phyloP scores from a whole-genome alignment of 2,888 invertebrate species.

The Ellobium chinense region DNA sequence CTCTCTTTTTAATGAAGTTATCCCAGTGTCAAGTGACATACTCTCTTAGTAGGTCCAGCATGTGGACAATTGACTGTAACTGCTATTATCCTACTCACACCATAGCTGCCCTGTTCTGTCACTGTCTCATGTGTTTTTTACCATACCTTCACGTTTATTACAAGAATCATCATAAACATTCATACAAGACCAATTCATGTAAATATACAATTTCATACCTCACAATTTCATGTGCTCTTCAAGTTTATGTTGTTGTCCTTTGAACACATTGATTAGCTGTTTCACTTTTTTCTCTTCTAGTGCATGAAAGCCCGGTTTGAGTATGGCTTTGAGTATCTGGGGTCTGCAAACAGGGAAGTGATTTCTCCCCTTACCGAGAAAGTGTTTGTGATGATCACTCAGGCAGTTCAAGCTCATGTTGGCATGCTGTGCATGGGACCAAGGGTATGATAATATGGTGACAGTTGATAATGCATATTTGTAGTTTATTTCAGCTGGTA shows the following conservation, averaged over 20 bases:
- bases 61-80: too few species aligned
- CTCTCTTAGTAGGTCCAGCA: too few species aligned
- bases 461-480: background rate
- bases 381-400: conserved; percentile 70
- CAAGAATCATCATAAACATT: too few species aligned
- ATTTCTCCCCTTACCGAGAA: conserved; percentile 73
- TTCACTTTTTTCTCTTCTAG: conserved; percentile 55
- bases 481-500: background rate
- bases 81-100: too few species aligned
- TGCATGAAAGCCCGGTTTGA: conserved; percentile 73
- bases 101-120: too few species aligned
- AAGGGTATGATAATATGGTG: conserved; percentile 54
- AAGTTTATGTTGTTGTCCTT: background rate
- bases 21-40: too few species aligned
- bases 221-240: background rate
- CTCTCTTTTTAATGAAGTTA: too few species aligned
- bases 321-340: conserved; percentile 77
- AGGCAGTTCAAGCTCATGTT: conserved; percentile 70
- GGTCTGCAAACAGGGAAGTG: conserved; percentile 70
- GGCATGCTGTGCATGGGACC: conserved; percentile 72
- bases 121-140: too few species aligned
- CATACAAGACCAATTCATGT: too few species aligned
- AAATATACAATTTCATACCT: too few species aligned
- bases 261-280: background rate
- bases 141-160: too few species aligned